Evolutionary conservation across 2,113 vertebrate genomes (phyloP).

Genomic region (Balaeniceps rex): DNA sequence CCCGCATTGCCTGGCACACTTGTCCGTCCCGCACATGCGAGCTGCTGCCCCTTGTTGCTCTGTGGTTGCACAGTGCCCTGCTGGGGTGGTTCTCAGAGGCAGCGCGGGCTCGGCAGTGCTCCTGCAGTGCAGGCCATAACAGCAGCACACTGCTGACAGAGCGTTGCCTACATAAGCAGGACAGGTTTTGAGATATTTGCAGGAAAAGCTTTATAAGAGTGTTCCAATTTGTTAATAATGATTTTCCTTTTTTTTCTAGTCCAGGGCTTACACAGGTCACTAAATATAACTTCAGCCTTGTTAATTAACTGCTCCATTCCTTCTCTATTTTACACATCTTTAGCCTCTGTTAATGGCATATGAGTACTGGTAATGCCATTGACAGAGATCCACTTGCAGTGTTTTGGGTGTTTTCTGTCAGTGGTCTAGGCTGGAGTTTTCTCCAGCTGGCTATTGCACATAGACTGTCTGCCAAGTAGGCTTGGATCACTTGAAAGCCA

Average conservation of each 20-base stretch:
- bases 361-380: not conserved
- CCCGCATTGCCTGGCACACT: not conserved
- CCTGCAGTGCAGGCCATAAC: no score
- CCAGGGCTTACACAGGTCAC: not conserved
- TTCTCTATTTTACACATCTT: not conserved
- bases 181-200: not conserved
- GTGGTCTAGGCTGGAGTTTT: not conserved
- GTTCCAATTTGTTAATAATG: not conserved
- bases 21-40: rapidly evolving
- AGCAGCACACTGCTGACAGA: not conserved
- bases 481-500: slow-evolving; percentile 43
- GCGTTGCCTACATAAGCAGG: rapidly evolving
- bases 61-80: not conserved
- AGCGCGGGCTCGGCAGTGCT: not conserved
- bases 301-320: not conserved
- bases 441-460: slow-evolving; percentile 23
- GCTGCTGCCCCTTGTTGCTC: not conserved
- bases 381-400: not conserved
- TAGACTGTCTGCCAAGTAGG: slow-evolving; percentile 1
- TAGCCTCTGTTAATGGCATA: not conserved
- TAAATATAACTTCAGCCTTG: not conserved
- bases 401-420: not conserved
- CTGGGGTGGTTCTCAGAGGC: not conserved
- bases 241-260: not conserved
- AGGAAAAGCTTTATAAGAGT: not conserved